Evolutionary conservation across 2,888 invertebrate genomes (phyloP).

Genomic region (Andrena chrysosceles): DNA sequence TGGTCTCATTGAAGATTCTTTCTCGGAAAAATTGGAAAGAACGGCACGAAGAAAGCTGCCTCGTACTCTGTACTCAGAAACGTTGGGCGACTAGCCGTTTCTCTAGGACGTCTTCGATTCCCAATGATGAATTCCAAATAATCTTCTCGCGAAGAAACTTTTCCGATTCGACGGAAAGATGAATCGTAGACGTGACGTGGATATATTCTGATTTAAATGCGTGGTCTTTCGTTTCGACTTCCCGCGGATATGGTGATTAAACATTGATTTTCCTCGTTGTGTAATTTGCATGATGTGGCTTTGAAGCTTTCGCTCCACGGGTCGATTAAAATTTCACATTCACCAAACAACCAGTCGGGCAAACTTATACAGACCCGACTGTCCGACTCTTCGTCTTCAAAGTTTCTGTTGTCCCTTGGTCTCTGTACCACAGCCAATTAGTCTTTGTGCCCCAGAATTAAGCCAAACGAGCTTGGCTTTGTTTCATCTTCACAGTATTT

Average conservation of each 20-base stretch:
- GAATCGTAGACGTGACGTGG: conserved; percentile 9
- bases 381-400: conserved; percentile 12
- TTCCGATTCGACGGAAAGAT: conserved; percentile 12
- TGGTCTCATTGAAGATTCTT: conserved; percentile 44
- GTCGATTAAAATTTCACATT: conserved; percentile 11
- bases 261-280: not conserved
- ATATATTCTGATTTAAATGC: conserved; percentile 22
- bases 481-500: conserved; percentile 17
- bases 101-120: conserved; percentile 17
- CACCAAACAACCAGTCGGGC: not conserved
- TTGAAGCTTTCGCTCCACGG: not conserved
- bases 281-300: not conserved
- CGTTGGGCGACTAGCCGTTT: not conserved
- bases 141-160: conserved; percentile 3
- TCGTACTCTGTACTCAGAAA: not conserved
- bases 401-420: conserved; percentile 25
- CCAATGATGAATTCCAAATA: conserved; percentile 7
- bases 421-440: conserved; percentile 30
- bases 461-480: conserved; percentile 36
- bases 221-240: not conserved
- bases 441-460: conserved; percentile 22
- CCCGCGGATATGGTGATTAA: not conserved
- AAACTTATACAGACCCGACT: conserved; percentile 11
- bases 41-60: not conserved
- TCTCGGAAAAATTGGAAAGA: conserved; percentile 3